These are phyloP conservation scores for Falco peregrinus DNA, from an alignment of 2,797 vertebrate species.

Conservation along the genomic window DNA sequence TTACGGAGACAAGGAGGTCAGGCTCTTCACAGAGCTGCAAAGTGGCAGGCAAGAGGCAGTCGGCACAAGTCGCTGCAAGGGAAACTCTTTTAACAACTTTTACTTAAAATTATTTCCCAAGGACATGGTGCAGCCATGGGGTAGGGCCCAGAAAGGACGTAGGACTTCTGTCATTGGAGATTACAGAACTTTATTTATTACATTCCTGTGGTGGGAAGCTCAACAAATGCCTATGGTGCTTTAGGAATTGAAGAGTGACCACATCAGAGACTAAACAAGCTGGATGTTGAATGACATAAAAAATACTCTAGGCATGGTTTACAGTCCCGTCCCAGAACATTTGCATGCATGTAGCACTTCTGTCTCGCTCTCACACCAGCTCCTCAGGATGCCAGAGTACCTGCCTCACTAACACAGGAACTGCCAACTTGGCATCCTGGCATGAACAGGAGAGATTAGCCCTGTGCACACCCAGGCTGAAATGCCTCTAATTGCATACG, in stretches of 20 bases:
- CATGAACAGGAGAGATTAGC: not conserved
- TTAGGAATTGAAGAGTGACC: constrained; percentile 4
- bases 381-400: not conserved
- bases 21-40: not conserved
- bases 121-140: not conserved
- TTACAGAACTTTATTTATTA: not conserved
- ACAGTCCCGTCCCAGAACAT: not conserved
- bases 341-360: not conserved
- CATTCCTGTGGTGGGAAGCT: constrained; percentile 3
- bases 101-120: not conserved
- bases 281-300: not conserved
- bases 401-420: not conserved
- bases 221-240: not conserved
- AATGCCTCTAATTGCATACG: not conserved
- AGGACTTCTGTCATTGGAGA: not conserved
- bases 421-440: not conserved
- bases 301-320: not conserved
- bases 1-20: not conserved
- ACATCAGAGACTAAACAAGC: not conserved
- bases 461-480: not conserved
- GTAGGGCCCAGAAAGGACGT: not conserved
- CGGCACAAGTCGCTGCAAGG: not conserved
- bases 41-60: not conserved
- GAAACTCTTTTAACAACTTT: not conserved
- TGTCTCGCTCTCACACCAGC: not conserved